phyloP scores from a whole-genome alignment of 2,113 vertebrate species.

The Pholis gunnellus region DNA sequence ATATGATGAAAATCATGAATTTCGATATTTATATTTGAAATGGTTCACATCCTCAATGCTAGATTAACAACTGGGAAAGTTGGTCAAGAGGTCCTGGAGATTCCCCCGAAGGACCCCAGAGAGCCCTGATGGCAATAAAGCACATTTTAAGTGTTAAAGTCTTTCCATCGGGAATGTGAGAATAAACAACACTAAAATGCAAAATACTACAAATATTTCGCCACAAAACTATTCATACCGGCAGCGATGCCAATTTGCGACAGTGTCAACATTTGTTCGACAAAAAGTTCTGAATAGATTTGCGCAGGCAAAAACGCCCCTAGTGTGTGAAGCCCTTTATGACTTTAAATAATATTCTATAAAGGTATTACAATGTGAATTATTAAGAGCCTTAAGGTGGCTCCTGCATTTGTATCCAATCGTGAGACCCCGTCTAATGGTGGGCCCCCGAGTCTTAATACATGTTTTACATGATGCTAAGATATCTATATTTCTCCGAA shows the following conservation, averaged over 20 bases:
- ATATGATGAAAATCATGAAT: too few species aligned
- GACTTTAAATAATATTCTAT: not conserved
- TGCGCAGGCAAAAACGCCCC: not conserved
- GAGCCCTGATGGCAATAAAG: not conserved
- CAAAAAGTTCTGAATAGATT: not conserved
- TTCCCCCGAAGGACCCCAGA: not conserved
- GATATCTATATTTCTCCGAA: not conserved
- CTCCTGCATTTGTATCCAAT: not conserved
- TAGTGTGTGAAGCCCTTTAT: not conserved
- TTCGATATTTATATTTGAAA: too few species aligned
- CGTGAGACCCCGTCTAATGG: not conserved
- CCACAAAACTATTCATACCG: not conserved
- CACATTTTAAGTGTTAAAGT: not conserved
- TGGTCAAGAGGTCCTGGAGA: not conserved
- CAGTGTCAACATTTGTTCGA: not conserved
- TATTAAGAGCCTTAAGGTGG: not conserved
- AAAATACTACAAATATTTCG: not conserved
- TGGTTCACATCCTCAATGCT: too few species aligned
- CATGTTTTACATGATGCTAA: not conserved
- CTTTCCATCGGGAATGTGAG: not conserved
- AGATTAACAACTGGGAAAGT: not conserved
- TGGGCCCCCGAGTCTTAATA: not conserved
- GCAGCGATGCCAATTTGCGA: not conserved
- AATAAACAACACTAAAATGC: not conserved
- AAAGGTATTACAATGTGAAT: not conserved